Base-by-base conservation (phyloP, 2,888 invertebrate species). In the Drosophila lutescens region DNA sequence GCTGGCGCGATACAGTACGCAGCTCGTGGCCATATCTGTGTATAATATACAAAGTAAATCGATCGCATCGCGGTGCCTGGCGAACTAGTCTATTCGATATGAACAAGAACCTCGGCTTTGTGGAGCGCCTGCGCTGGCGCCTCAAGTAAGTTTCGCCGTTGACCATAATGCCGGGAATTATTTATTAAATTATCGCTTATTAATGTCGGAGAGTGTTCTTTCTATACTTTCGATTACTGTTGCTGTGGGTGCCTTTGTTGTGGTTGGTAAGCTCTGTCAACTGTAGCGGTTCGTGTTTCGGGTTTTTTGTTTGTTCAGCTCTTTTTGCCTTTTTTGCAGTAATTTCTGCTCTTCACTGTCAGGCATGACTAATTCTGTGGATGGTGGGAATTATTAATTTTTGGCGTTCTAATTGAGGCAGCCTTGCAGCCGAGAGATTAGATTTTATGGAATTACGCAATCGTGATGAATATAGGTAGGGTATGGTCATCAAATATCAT, bases 41-140 rank as follows among this genome's bases (percentile, higher is more conserved):
- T 43, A 23, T 17, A 15, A 13, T 17, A 15, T 34, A 38, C 26
- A 60, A 36, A 57, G 41, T 10, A 34, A 41, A 41, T 46, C 43
- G 36, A 60, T 61, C 23, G 66, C 38, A 36, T 47, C 20, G 50
- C 43, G 26, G 50, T 44, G 26, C 49, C 26, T 71, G 46, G 47
- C 51, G 49, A 41, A 57, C 44, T 38, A 68, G 38, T 49, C 53
- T 23, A 15, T 57, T 17, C 40, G 50, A 76, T 47, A 91, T 91
- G 91, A 88, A 90, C 59, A 77, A 81, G 59, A 85, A 88, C 54
- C 43, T 89, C 17, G 79, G 89, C 46, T 85, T 90, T 60, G 71
- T 90, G 61, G 91, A 91, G 58, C 78, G 86, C 67, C 26, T 91
- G 44, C 87, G 81, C 50, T 90, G 90, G 88, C 90, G 86, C 55